Conservation (phyloP, 2,113 vertebrate species). For the Oostethus manadensis region DNA sequence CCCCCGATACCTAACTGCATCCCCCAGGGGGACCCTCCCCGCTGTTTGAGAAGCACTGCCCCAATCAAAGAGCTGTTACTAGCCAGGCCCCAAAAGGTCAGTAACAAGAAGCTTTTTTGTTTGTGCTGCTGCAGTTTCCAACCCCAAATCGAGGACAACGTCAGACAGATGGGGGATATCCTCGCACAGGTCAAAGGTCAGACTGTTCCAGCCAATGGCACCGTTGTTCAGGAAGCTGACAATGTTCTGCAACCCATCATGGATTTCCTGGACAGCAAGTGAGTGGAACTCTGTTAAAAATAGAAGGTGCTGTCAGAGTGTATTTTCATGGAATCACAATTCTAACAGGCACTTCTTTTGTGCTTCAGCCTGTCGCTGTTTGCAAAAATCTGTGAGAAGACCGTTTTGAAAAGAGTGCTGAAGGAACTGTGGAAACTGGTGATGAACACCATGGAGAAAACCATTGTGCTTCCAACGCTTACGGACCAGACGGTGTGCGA, state of each 20-base stretch:
- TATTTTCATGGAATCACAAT: conserved; percentile 17
- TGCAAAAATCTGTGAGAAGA: conserved; percentile 98
- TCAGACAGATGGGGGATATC: conserved; percentile 96
- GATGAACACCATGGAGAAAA: conserved; percentile 99
- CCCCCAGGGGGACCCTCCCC: no score
- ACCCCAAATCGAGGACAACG: conserved; percentile 90
- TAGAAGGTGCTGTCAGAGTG: no score
- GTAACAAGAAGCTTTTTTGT: conserved; percentile 1
- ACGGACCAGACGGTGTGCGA: conserved; percentile 88
- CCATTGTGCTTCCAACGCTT: conserved; percentile 87
- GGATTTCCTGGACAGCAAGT: conserved; percentile 98
- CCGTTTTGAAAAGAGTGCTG: conserved; percentile 90
- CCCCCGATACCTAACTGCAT: neutral
- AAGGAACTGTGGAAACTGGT: conserved; percentile 98
- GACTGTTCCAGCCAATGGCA: conserved; percentile 90
- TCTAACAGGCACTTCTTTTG: conserved; percentile 23
- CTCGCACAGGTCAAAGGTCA: conserved; percentile 94
- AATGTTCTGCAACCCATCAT: conserved; percentile 95
- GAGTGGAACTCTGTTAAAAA: conserved; percentile 40
- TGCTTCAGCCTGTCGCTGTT: conserved; percentile 85
- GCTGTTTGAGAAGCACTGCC: neutral
- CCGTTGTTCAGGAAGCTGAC: conserved; percentile 89
- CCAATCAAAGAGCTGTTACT: neutral
- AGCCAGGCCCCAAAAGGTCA: neutral
- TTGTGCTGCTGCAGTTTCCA: conserved; percentile 78